Evolutionary conservation across 2,113 vertebrate species (phyloP).

Genomic region (Equus przewalskii): DNA sequence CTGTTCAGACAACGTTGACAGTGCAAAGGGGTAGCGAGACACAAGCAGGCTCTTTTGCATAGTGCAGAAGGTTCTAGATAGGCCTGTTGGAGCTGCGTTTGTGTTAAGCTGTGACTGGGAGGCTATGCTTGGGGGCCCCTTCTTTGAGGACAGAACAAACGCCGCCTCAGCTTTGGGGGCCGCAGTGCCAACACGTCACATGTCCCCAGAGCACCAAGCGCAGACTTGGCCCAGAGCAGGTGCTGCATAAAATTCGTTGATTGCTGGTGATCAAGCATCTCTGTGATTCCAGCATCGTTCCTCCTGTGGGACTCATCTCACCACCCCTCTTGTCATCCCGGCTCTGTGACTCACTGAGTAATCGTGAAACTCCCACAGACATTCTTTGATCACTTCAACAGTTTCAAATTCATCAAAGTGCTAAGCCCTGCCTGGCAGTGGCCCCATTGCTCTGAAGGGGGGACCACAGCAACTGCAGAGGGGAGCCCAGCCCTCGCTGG

Average conservation of each 20-base stretch:
- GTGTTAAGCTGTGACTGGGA: background rate
- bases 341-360: background rate
- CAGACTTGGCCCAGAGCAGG: accelerated
- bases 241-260: background rate
- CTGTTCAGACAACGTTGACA: accelerated
- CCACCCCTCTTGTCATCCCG: background rate
- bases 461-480: accelerated
- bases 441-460: accelerated
- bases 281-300: background rate
- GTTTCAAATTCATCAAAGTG: background rate
- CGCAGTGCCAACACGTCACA: accelerated
- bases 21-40: accelerated
- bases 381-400: accelerated
- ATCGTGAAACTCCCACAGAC: background rate
- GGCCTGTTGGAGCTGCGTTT: background rate
- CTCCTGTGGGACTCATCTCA: accelerated
- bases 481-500: accelerated
- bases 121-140: background rate
- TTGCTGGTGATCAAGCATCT: accelerated
- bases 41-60: accelerated
- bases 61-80: background rate
- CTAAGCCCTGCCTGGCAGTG: accelerated
- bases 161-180: background rate
- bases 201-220: accelerated
- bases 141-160: background rate